Base-by-base conservation (phyloP, 2,113 vertebrate species). In the Xiphorhynchus elegans region DNA sequence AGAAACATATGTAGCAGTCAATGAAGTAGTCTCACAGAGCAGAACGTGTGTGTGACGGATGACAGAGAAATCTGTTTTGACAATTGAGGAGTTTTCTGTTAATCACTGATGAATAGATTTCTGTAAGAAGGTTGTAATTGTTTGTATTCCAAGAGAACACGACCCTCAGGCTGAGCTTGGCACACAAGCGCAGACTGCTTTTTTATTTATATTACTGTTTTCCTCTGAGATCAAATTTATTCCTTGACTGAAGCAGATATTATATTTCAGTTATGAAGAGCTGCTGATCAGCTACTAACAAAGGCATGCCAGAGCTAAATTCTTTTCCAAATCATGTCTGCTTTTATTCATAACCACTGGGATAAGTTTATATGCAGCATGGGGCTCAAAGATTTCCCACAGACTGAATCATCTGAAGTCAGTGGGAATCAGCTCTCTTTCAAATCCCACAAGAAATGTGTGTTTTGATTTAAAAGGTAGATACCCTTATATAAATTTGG, bases 341-440 rank as follows among this genome's bases (percentile, higher is more conserved):
- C 84, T 26, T 77, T 80, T 67, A 67, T 70, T 94, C 66, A 33
- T 62, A 77, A 90, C 78, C 49, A 81, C 40, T 67, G 69, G 40
- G 64, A 86, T 70, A 53, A 2, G 0, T 81, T 91, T 47, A 90
- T 35, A 37, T 91, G 90, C 31, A 35, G 56, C 31, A 24, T 37
- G 35, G 39, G 19, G 19, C 40, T 80, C 75, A 67, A 73, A 93
- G 35, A 70, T 92, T 92, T 94, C 87, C 73, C 69, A 93, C 56
- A 76, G 67, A 37, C 76, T 82, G 93, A 83, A 53, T 94, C 81
- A 91, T 74, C 67, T 83, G 69, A 77, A 93, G 70, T 91, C 35
- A 35, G 53, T 84, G 85, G 80, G 86, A 84, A 81, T 80, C 49
- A 11, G 37, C 31, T 40, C 50, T 78, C 77, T 76, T 85, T 90